Base-by-base conservation (phyloP, 2,113 vertebrate genomes). In the Uropsilus gracilis region DNA sequence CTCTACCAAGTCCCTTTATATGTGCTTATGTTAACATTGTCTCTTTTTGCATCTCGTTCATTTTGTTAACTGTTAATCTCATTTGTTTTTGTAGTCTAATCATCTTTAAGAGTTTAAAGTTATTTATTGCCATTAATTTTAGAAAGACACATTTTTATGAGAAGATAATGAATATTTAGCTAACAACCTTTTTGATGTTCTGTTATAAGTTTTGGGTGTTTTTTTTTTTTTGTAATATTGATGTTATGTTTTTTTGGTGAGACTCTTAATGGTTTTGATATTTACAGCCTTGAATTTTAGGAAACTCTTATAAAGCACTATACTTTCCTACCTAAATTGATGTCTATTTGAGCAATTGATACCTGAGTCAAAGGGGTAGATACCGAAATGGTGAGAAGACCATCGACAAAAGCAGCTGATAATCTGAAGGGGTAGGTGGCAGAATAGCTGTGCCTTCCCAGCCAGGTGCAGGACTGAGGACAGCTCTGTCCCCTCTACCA, bases 261-360 rank as follows among this genome's bases (percentile, higher is more conserved):
- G 0, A 83, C 64, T n/a, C n/a, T 92, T 90, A 72, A 20, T 86
- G 14, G 12, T 89, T 91, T 95, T 89, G 44, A 89, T 94, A 64
- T n/a, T n/a, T 88, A 39, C 1, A 69, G 30, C 66, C n/a, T 80
- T 32, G 28, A 90, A 42, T 68, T 93, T 81, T 91, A 80, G 16
- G 26, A 9, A 26, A 69, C 57, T 80, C 8, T 46, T 75, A 57
- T 90, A 94, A 57, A 81, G 73, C 28, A 32, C 14, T 55, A 17
- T 30, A 63, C 76, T 84, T 64, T 24, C 18, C 59, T 82, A 82
- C 39, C 1, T 89, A 50, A 78, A 89, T 89, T 66, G 26, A 66
- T 48, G 80, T 28, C 42, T 39, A 75, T 6, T 42, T 90, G 75
- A 86, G 42, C 30, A 68, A 68, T 34, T 75, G 66, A 9, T 61